Base-by-base conservation (phyloP, 2,113 vertebrate species). In the Aspidoscelis tigris region DNA sequence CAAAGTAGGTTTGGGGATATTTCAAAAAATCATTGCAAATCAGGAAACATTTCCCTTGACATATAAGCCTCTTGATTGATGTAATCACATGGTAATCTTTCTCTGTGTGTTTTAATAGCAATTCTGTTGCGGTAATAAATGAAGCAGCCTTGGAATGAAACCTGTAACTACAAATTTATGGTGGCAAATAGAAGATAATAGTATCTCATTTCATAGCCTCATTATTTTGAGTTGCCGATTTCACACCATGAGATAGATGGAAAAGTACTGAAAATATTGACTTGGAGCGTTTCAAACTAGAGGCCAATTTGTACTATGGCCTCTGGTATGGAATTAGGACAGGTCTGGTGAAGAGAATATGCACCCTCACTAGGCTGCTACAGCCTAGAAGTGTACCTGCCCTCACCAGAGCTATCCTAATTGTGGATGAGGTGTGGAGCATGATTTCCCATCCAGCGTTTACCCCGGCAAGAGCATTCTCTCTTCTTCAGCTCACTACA, bases 151-250 rank as follows among this genome's bases (percentile, higher is more conserved):
- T 61, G 72, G 64, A 83, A 26, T 68, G 44, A 76, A 68, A 9
- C 20, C 53, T 26, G 26, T 44, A 68, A 44, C 16, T 1, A 68
- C 18, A 75, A 21, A 47, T 74, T 43, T 61, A 9, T 69, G 21
- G 44, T 76, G 47, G 64, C n/a, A 83, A 68, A 68, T 80, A 69
- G 69, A 80, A 80, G 41, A n/a, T 76, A 83, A 68, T 41, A 61
- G 76, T 11, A n/a, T 41, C 39, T 83, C 76, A 39, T 66, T 76
- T 7, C 3, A 66, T 4, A 53, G 7, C 53, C 53, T 39, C 44
- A 53, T 83, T n/a, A 53, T 41, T 64, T 43, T 64, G 61, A 75
- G 18, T 66, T 61, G 11, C 10, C 39, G 33, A 75, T 68, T 83
- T 83, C 18, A 16, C 24, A 68, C 12, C 39, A 66, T 66, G 66